Conservation (phyloP, 2,888 invertebrate species). For the Trichacis sp. region DNA sequence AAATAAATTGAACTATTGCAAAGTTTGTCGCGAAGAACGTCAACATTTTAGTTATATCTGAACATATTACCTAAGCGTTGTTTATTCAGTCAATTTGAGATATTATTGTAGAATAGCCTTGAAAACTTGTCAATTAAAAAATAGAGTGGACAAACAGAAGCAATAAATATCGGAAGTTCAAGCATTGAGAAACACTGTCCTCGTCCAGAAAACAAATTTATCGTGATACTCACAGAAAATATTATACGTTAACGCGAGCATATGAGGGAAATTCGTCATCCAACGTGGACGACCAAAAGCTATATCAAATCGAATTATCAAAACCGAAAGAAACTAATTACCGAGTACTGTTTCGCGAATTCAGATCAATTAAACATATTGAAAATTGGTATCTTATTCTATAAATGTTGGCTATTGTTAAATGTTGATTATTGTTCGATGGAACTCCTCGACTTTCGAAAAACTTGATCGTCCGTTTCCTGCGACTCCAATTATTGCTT, state of each 20-base stretch:
- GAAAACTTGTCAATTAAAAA: slow-evolving; percentile 41
- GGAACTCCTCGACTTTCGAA: slow-evolving; percentile 47
- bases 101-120: slow-evolving; percentile 36
- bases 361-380: slow-evolving; percentile 58
- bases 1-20: no score
- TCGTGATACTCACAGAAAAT: slow-evolving; percentile 36
- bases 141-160: slow-evolving; percentile 31
- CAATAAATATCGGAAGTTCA: slow-evolving; percentile 28
- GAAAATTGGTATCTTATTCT: slow-evolving; percentile 66
- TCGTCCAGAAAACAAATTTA: slow-evolving; percentile 36
- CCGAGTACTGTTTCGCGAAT: slow-evolving; percentile 41
- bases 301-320: slow-evolving; percentile 21
- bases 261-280: slow-evolving; percentile 32
- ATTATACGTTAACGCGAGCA: slow-evolving; percentile 32
- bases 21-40: not conserved
- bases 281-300: no score
- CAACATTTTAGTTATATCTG: no score
- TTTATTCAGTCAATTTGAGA: slow-evolving; percentile 8
- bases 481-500: no score
- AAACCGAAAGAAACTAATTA: slow-evolving; percentile 34
- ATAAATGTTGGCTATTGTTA: slow-evolving; percentile 69
- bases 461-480: no score
- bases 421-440: slow-evolving; percentile 68
- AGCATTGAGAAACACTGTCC: slow-evolving; percentile 59
- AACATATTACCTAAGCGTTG: no score